phyloP scores from a whole-genome alignment of 2,888 invertebrate species.

The Lasioglossum zephyrum region DNA sequence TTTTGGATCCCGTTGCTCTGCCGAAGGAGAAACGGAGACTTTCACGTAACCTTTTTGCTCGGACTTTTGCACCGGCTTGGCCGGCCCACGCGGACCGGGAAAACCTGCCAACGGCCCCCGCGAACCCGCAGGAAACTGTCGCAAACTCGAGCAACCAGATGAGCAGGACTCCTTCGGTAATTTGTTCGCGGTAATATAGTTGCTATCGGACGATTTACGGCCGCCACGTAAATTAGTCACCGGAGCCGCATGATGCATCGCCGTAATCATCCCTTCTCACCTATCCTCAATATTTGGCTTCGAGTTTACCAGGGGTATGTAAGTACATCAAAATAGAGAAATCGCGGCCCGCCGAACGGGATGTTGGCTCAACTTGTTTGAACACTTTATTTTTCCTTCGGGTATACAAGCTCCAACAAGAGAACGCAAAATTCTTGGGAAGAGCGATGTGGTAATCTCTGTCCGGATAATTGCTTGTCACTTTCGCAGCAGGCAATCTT shows the following conservation, averaged over 20 bases:
- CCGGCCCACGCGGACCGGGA: constrained; percentile 12
- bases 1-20: constrained; percentile 56
- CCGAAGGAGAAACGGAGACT: constrained; percentile 17
- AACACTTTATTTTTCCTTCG: background rate
- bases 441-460: constrained; percentile 11
- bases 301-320: background rate
- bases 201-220: background rate
- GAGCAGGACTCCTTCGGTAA: background rate
- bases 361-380: background rate
- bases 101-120: background rate
- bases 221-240: background rate
- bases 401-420: background rate
- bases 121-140: constrained; percentile 6
- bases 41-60: constrained; percentile 36
- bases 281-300: background rate
- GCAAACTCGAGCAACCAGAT: background rate
- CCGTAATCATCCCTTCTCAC: background rate
- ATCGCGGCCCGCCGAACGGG: background rate
- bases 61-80: background rate
- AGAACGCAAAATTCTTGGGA: constrained; percentile 5
- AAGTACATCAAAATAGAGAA: background rate
- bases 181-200: constrained; percentile 2
- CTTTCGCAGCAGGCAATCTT: constrained; percentile 14
- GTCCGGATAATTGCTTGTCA: constrained; percentile 14
- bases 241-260: background rate